Conservation (phyloP, 2,113 vertebrate species). For the Zingel zingel region DNA sequence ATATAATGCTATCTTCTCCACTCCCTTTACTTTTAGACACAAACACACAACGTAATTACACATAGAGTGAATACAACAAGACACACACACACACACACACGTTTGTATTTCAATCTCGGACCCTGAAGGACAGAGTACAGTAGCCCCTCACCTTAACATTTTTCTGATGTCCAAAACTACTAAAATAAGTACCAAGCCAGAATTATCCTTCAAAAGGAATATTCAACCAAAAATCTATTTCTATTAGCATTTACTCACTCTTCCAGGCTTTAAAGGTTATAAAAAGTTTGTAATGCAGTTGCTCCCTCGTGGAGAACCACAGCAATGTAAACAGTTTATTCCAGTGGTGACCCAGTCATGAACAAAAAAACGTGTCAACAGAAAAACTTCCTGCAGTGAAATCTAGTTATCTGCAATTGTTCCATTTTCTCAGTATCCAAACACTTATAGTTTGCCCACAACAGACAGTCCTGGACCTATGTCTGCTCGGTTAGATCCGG, state of each 20-base stretch:
- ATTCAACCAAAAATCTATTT: neutral
- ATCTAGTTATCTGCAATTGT: neutral
- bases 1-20: neutral
- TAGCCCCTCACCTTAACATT: neutral
- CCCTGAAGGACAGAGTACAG: neutral
- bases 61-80: no score
- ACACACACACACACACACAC: neutral
- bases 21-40: neutral
- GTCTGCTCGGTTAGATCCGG: constrained; percentile 21
- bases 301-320: neutral
- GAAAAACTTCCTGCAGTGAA: neutral
- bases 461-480: constrained; percentile 12
- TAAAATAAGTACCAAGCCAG: neutral
- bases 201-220: neutral
- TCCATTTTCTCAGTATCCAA: neutral
- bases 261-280: neutral
- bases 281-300: neutral
- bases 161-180: neutral
- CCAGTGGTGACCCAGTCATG: neutral
- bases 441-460: neutral
- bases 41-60: neutral
- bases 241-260: neutral
- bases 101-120: neutral
- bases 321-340: neutral
- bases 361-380: neutral